phyloP scores from a whole-genome alignment of 30 jellyfish, hydroid and myxozoan genomes.

The Cassiopea andromeda region DNA sequence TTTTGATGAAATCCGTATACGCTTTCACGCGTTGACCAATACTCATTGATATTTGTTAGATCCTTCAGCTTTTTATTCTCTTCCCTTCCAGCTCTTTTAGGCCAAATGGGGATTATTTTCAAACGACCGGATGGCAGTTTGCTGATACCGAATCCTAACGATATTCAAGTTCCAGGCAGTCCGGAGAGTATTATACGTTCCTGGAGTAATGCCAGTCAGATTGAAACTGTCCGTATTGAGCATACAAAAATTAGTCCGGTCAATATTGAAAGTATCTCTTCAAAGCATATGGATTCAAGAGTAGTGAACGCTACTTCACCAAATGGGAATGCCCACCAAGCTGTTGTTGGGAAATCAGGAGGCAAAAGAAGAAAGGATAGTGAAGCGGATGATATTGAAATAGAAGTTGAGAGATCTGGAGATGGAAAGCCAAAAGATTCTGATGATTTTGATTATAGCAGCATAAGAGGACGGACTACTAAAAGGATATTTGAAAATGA shows the following conservation, averaged over 20 bases:
- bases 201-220: conserved; percentile 84
- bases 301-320: neutral
- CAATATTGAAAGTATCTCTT: conserved; percentile 17
- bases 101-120: conserved; percentile 69
- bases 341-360: neutral
- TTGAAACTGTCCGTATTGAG: conserved; percentile 86
- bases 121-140: conserved; percentile 85
- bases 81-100: conserved; percentile 42
- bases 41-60: too few species aligned
- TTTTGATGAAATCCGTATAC: too few species aligned
- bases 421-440: conserved; percentile 37
- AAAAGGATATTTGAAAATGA: neutral
- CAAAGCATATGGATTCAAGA: conserved; percentile 4
- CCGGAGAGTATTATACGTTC: conserved; percentile 64
- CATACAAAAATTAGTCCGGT: conserved; percentile 79
- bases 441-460: conserved; percentile 9
- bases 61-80: too few species aligned
- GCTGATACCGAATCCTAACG: conserved; percentile 67
- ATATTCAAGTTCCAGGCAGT: conserved; percentile 32
- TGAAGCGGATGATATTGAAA: conserved; percentile 57
- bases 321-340: conserved; percentile 11
- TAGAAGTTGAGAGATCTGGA: conserved; percentile 61
- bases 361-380: neutral
- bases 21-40: too few species aligned
- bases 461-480: conserved; percentile 1